Evolutionary conservation across 2,888 invertebrate species (phyloP), one percentile per base, ranked within the genome.

Genomic region (Drosophila tripunctata): DNA sequence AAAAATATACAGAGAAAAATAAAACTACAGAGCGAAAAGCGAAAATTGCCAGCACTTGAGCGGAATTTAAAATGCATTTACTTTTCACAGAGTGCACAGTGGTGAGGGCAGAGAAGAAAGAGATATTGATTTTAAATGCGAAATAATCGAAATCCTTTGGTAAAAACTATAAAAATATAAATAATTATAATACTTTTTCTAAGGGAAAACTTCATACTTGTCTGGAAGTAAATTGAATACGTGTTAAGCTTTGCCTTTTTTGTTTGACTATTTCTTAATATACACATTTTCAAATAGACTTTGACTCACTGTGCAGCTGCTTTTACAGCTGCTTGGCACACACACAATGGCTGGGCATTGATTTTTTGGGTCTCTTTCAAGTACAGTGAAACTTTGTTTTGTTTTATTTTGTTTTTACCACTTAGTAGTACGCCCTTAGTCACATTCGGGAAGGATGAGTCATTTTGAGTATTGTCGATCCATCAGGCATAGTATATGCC

Each of bases 1-100:
- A 21, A 51, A 30, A 3, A 54, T n/a, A 31, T 54, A 50, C n/a
- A 27, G 8, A 30, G 1, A 14, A n/a, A 15, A 22, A 22, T 21
- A 31, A 52, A 40, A 36, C 6, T 41, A 40, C 38, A 51, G 36
- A 65, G 52, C 41, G 45, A 51, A 52, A 66, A 77, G 79, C 76
- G 71, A 88, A 88, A 88, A 88, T 88, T 87, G 68, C 69, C 67
- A 69, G 75, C 72, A 89, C 89, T 80, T 83, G 86, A 75, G 68
- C 67, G 78, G 88, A 89, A 89, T 89, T 88, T 81, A 78, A 87
- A 89, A 84, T 65, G 56, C 75, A 78, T 61, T 58, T 78, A 54
- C n/a, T 55, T 61, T 44, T 41, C 30, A 57, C 40, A 30, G 10
- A 12, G 6, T 2, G 52, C 45, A 74, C 72, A 74, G 58, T 72